Base-by-base conservation (phyloP, 2,888 invertebrate species). In the Oithona nana region DNA sequence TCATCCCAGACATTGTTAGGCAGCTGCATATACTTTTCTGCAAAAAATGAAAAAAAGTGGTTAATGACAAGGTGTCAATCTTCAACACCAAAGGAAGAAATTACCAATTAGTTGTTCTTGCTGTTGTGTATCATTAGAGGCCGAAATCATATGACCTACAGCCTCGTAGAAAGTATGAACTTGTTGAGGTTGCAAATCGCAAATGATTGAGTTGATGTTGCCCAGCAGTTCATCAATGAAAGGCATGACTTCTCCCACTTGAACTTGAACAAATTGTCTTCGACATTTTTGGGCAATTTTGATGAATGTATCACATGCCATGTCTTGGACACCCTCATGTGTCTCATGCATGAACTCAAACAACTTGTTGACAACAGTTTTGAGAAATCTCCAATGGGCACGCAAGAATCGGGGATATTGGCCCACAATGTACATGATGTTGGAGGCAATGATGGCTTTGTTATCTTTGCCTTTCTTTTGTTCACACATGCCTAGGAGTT, bases 251-350 rank as follows among this genome's bases (percentile, higher is more conserved):
- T 98, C 98, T 51, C 95, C 95, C 66, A 88, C 84, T 61, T 67
- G 67, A 65, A 73, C 71, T 68, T 76, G 90, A 24, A 97, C 94
- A 78, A 99, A 99, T 76, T 98, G 97, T 69, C 95, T 81, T 66
- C 93, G 81, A 76, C 98, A 99, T 75, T 98, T 99, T 69, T 93
- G 80, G 30, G 98, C 93, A 71, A 99, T 99, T 77, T 99, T 99
- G 68, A 99, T 98, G 73, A 99, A 99, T 50, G 98, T 99, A 77
- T 99, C 98, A 78, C 98, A 99, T 65, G 98, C 98, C 98, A 99
- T 99, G 71, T 98, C 98, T 75, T 62, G 62, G 26, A 62, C 62
- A 13, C 62, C 62, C 56, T 62, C 62, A 28, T 62, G 62, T 8
- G 55, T 62, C 39, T 62, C 82, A 74, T 98, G 98, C 98, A 99